Evolutionary conservation across 2,797 vertebrate genomes (phyloP), one percentile per base, ranked within the genome.

Genomic region (Distichodus sexfasciatus): DNA sequence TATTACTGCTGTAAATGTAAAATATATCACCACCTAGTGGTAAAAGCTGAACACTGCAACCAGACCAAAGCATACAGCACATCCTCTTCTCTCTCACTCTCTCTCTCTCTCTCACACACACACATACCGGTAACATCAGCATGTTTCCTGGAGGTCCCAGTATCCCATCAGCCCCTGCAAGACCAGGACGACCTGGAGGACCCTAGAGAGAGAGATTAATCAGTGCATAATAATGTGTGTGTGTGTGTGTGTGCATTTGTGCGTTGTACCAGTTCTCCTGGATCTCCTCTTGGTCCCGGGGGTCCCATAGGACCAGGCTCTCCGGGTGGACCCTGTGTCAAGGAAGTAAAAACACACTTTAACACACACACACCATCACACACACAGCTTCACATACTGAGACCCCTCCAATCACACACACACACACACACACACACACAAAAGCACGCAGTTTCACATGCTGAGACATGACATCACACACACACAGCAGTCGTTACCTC

Each of bases 121-220:
- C 36, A 80, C 67, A 66, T 28, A 99, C 97, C 60, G 96, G 97
- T 75, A 98, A 76, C 91, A 98, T 93, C 12, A 99, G 87, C 89
- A 98, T 92, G 14, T 96, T 98, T 70, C 97, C 97, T 1, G 97
- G 94, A 2, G 95, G 96, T 55, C 97, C 97, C 0, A 93, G 94
- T 72, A 97, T 91, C 62, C 97, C 97, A 54, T 97, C 95, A 1
- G 94, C 95, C 69, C 97, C 96, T 3, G 91, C 93, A n/a, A 97
- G 92, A 11, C 97, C 97, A 0, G 92, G 87, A 1, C 90, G 90
- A 6, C 96, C 97, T 2, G 85, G 87, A n/a, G 94, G 94, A 23
- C 96, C 96, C 96, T 98, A 2, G 7, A 62, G 3, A 33, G 26
- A 29, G 11, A 67, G 4, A 60, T n/a, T n/a, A n/a, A n/a, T 31